phyloP scores from a whole-genome alignment of 2,888 invertebrate species.

The Epiblema foenella region DNA sequence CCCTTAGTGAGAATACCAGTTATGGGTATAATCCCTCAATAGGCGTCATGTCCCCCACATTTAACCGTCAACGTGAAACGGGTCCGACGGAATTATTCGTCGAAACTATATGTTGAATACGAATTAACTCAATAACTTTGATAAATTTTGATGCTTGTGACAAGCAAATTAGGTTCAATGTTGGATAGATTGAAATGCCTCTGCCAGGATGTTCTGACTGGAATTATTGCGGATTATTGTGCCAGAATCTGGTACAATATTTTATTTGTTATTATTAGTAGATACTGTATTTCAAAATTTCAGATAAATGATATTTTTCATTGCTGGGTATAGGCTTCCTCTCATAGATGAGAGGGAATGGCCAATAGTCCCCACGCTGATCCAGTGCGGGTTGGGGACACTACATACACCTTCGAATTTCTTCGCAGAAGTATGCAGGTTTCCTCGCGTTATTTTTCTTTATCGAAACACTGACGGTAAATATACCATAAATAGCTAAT shows the following conservation, averaged over 20 bases:
- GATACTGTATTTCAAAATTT: background rate
- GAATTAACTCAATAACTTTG: slow-evolving; percentile 32
- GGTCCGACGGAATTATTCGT: slow-evolving; percentile 38
- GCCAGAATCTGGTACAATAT: background rate
- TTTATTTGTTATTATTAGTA: background rate
- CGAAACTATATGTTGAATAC: slow-evolving; percentile 42
- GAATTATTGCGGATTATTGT: slow-evolving; percentile 17
- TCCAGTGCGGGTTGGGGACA: no score
- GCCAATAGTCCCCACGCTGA: no score
- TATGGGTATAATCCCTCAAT: slow-evolving; percentile 22
- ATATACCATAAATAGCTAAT: no score
- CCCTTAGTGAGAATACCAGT: background rate
- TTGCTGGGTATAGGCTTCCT: no score
- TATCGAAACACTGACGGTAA: no score
- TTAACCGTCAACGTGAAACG: slow-evolving; percentile 37
- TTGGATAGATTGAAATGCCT: background rate
- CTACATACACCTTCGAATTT: no score
- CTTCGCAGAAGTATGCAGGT: no score
- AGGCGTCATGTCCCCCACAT: slow-evolving; percentile 38
- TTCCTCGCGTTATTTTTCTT: no score
- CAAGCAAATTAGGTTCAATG: slow-evolving; percentile 4
- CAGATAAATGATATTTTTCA: no score
- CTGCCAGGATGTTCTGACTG: slow-evolving; percentile 10
- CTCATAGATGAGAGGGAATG: no score
- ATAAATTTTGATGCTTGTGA: slow-evolving; percentile 20